Evolutionary conservation across 2,888 invertebrate species (phyloP), one percentile per base, ranked within the genome.

Genomic region (Dioctria rufipes): DNA sequence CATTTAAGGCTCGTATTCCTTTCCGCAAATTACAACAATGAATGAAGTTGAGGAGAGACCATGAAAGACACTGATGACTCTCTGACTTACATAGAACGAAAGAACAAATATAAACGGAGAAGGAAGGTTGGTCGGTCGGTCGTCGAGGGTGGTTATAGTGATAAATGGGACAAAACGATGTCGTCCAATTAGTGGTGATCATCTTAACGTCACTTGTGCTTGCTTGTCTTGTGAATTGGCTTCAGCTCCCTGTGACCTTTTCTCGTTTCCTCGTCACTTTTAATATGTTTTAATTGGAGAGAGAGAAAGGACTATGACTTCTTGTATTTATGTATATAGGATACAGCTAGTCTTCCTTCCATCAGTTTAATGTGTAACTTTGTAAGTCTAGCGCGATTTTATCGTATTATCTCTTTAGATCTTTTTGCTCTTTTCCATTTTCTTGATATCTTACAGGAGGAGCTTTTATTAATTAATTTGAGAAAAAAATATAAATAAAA

Each of bases 161-260:
- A 49, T 37, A 65, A 63, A 65, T 58, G 63, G 78, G 63, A 11
- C 63, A 49, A 78, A 78, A 78, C 37, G 65, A 83, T 81, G 82
- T 77, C 81, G 83, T 80, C 83, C 83, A 83, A 83, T 83, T 83
- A 83, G 83, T 80, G 83, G 78, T 82, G 83, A 83, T 83, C 81
- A 82, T 82, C 83, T 83, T 83, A 83, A 83, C 81, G 83, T 83
- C 83, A 83, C 81, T 83, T 82, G 54, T 73, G 63, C 75, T 25
- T 25, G 25, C 25, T 78, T 81, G 43, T 82, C 75, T 65, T 37
- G 71, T 13, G 39, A 49, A 49, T 46, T 75, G 43, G 9, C 5
- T 40, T 65, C 37, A 65, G 65, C n/a, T 65, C 5, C 5, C 61
- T 75, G 4, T 25, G 75, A 60, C 75, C 61, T 75, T 58, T 75